Evolutionary conservation across 1,140 invertebrate genomes (phyloP).

Genomic region (Plodia interpunctella): DNA sequence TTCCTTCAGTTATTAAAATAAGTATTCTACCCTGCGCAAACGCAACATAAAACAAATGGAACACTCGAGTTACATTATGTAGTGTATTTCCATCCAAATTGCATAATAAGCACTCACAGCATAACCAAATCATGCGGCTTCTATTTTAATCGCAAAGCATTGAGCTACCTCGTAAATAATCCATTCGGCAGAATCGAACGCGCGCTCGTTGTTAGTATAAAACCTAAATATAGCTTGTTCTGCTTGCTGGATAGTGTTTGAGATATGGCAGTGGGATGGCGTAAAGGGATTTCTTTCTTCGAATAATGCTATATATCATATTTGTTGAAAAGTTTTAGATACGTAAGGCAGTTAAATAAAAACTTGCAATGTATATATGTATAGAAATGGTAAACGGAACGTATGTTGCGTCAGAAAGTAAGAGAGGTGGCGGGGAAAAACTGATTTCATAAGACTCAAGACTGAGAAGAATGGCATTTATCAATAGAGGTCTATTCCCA

Average conservation of each 20-base stretch:
- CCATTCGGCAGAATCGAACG: conserved; percentile 13
- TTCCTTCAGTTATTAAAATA: too few species aligned
- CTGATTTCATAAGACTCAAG: too few species aligned
- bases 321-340: too few species aligned
- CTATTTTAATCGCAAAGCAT: conserved; percentile 11
- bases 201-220: conserved; percentile 11
- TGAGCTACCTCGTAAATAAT: conserved; percentile 11
- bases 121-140: not conserved
- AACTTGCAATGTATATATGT: too few species aligned
- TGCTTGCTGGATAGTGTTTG: conserved; percentile 1
- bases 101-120: conserved; percentile 9
- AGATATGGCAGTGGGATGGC: not conserved
- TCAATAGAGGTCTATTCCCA: too few species aligned
- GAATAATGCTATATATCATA: too few species aligned
- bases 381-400: too few species aligned
- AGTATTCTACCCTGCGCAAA: not conserved
- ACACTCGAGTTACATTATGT: not conserved
- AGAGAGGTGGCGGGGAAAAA: too few species aligned
- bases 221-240: not conserved
- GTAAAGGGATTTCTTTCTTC: not conserved
- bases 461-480: too few species aligned
- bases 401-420: too few species aligned
- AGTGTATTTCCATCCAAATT: conserved; percentile 1
- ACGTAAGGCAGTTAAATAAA: too few species aligned
- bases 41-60: not conserved